Conservation (phyloP, 2,888 invertebrate species). For the Malthinus seriepunctatus region DNA sequence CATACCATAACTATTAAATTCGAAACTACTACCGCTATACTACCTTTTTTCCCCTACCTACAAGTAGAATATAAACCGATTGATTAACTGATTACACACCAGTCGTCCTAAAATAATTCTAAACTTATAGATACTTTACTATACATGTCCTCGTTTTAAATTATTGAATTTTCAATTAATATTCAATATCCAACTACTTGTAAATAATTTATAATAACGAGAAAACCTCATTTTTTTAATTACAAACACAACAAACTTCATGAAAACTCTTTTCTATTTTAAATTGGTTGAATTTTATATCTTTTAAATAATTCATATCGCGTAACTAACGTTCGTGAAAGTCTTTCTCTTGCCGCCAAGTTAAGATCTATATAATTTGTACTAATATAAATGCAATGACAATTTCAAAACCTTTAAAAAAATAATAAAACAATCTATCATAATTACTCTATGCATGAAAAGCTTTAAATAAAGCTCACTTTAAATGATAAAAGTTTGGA, state of each 20-base stretch:
- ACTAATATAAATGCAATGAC: constrained; percentile 25
- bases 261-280: constrained; percentile 18
- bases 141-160: too few species aligned
- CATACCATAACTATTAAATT: too few species aligned
- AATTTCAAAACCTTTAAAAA: constrained; percentile 16
- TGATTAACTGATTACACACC: too few species aligned
- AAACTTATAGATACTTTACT: too few species aligned
- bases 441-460: constrained; percentile 4
- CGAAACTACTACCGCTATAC: too few species aligned
- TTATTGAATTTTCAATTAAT: too few species aligned
- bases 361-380: constrained; percentile 23
- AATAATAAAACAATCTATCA: constrained; percentile 2
- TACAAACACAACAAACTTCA: constrained; percentile 10
- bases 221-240: background rate
- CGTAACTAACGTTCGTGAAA: constrained; percentile 19
- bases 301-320: constrained; percentile 24
- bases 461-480: constrained; percentile 7
- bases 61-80: too few species aligned
- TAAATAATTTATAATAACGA: too few species aligned
- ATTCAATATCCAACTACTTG: too few species aligned
- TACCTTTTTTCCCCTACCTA: too few species aligned
- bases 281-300: constrained; percentile 6
- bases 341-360: constrained; percentile 18
- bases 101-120: too few species aligned
- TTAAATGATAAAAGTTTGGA: constrained; percentile 29